Evolutionary conservation across 2,113 vertebrate genomes (phyloP), one percentile per base, ranked within the genome.

Genomic region (Corydoras sp.): DNA sequence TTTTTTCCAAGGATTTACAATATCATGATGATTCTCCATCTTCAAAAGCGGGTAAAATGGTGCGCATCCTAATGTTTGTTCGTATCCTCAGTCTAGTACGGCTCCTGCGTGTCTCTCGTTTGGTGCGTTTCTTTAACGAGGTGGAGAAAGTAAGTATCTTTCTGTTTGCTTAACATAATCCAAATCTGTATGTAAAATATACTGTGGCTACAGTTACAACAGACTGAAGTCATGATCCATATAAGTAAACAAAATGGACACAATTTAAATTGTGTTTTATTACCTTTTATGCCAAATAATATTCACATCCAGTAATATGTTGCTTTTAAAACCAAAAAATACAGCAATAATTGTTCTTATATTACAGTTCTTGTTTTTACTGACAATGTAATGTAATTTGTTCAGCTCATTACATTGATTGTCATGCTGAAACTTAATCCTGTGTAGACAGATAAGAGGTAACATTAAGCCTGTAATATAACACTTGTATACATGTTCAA

Each of bases 21-120:
- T 84, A 88, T 76, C 71, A 85, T 29, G 83, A 69, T 0, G 76
- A 88, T 0, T 80, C 83, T 72, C 84, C 72, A 58, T 84, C 85
- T 1, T 86, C 83, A 15, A 84, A 88, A 77, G 82, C 88, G 75
- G 86, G 83, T 78, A 88, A 75, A 78, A 85, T 91, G 86, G 84
- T 89, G 84, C 79, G 89, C 58, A 85, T 90, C 3, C 81, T 91
- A 50, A 89, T 89, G 86, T 90, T 91, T 55, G 86, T 85, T 31
- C 81, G 87, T 51, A 89, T 90, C 79, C 77, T 91, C 68, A 89
- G 87, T 24, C 60, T 91, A 70, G 83, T 89, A 71, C 76, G 87
- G 13, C 81, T 90, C 59, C 86, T 90, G 31, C 83, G 86, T 2
- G 85, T 90, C 10, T 87, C 88, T 64, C 76, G 86, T 9, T 77